Evolutionary conservation across 2,113 vertebrate species (phyloP).

Genomic region (Hyperoodon ampullatus): DNA sequence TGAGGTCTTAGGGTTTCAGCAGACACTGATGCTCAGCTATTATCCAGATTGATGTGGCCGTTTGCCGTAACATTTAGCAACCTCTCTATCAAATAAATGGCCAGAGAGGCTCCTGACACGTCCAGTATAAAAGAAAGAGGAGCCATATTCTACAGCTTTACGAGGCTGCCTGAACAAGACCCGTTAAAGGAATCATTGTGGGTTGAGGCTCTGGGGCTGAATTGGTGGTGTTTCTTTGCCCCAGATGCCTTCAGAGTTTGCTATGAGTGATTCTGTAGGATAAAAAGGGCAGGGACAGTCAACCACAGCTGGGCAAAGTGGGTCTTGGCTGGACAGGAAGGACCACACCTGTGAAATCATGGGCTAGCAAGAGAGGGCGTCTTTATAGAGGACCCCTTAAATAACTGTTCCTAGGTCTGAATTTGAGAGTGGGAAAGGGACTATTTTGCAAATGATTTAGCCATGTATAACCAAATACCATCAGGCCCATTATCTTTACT

Average conservation of each 20-base stretch:
- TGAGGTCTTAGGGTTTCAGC: constrained; percentile 23
- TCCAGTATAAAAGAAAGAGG: constrained; percentile 52
- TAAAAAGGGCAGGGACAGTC: background rate
- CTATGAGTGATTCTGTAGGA: background rate
- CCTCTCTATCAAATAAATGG: constrained; percentile 76
- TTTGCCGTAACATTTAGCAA: constrained; percentile 72
- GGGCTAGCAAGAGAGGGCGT: background rate
- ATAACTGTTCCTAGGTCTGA: background rate
- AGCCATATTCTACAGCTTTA: constrained; percentile 35
- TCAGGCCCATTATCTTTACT: background rate
- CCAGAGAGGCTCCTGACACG: constrained; percentile 66
- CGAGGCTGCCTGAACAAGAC: constrained; percentile 44
- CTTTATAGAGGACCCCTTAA: background rate
- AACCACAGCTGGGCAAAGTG: background rate
- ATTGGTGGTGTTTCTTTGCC: background rate
- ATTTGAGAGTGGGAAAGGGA: background rate
- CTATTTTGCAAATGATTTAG: background rate
- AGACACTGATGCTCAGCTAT: constrained; percentile 45
- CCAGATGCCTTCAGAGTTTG: background rate
- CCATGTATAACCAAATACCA: background rate
- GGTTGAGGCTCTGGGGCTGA: background rate
- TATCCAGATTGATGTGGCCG: constrained; percentile 64
- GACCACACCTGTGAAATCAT: background rate
- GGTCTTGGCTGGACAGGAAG: background rate
- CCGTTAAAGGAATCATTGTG: background rate